Evolutionary conservation across 2,797 vertebrate species (phyloP).

Genomic region (Girardinus metallicus): DNA sequence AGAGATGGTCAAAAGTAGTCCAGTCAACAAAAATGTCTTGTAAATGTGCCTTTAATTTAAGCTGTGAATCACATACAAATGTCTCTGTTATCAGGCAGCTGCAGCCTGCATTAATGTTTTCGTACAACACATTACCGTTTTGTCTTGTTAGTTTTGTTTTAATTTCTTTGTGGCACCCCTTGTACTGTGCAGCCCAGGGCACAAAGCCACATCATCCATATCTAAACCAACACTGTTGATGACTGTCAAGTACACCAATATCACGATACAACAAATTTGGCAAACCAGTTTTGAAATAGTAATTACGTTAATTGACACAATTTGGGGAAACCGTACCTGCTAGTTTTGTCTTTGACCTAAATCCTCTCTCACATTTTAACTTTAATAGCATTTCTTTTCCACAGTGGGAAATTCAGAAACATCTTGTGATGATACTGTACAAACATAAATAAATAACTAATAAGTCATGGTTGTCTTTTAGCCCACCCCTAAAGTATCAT

Average conservation of each 20-base stretch:
- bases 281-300: background rate
- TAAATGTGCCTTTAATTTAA: background rate
- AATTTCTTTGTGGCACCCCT: background rate
- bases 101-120: background rate
- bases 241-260: background rate
- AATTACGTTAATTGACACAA: background rate
- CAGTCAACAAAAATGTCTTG: background rate
- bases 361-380: background rate
- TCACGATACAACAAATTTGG: background rate
- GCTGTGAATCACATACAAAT: background rate
- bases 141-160: background rate
- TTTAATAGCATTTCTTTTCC: background rate
- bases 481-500: background rate
- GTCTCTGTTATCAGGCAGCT: background rate
- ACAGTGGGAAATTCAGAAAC: background rate
- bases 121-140: background rate
- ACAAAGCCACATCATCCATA: background rate
- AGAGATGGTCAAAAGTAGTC: background rate
- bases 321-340: background rate
- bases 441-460: background rate
- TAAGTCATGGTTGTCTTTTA: background rate
- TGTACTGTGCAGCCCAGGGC: background rate
- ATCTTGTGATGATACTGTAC: background rate
- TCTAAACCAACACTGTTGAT: background rate
- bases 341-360: background rate